A percentile compares a stretch with the other conserved stretches of the same genome.
Evolutionary conservation across 2,113 vertebrate genomes (phyloP).

Genomic region (Amblyopsis rosae): DNA sequence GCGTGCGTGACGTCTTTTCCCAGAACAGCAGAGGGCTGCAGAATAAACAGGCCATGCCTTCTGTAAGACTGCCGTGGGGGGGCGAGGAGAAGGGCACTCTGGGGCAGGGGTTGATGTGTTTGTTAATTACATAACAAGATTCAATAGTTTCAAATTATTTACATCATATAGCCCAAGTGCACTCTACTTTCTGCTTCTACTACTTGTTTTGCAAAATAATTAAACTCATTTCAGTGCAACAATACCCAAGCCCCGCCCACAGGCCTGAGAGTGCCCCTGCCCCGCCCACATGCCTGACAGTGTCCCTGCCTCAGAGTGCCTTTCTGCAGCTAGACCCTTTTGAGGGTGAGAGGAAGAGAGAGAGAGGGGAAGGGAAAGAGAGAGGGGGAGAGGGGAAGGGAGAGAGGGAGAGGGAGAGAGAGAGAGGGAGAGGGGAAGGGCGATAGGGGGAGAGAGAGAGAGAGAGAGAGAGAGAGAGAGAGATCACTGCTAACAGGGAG

Average conservation of each 20-base stretch:
- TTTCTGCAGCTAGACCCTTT: too few species aligned
- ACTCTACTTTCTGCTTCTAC: too few species aligned
- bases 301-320: too few species aligned
- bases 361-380: neutral
- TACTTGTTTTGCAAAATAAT: too few species aligned
- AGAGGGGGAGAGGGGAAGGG: neutral
- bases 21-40: slow-evolving; percentile 69
- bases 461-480: slow-evolving; percentile 10
- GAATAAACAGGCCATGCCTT: slow-evolving; percentile 71
- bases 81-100: slow-evolving; percentile 35
- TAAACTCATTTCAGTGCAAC: too few species aligned
- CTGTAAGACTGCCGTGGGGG: slow-evolving; percentile 59
- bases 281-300: too few species aligned
- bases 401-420: slow-evolving; percentile 4
- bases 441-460: slow-evolving; percentile 52
- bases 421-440: slow-evolving; percentile 24
- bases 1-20: slow-evolving; percentile 54
- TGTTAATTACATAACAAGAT: too few species aligned
- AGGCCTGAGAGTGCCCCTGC: too few species aligned
- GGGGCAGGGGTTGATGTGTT: too few species aligned
- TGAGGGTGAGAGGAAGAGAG: neutral
- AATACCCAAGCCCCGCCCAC: too few species aligned
- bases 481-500: slow-evolving; percentile 5
- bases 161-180: too few species aligned
- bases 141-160: too few species aligned